Evolutionary conservation across 2,888 invertebrate genomes (phyloP), one percentile per base, ranked within the genome.

Genomic region (Poecilobothrus nobilitatus): DNA sequence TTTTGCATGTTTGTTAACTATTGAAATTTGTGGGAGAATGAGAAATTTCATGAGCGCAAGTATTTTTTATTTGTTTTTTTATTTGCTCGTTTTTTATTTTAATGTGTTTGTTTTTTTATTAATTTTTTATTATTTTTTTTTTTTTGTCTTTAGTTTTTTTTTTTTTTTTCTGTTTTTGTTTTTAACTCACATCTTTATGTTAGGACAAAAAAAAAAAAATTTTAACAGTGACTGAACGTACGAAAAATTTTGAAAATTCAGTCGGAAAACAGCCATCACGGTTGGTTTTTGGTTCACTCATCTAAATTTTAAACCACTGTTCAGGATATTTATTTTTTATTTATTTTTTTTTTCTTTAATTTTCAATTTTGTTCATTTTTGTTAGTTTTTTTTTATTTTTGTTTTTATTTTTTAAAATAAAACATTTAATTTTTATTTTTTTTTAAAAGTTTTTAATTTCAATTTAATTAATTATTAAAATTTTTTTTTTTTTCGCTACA

Each of bases 251-350:
- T 41, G 9, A 27, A 27, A 53, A 53, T 53, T 53, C 53, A 53
- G 53, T 53, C 53, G 53, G 53, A 53, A 53, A 53, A 53, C 53
- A 53, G 53, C 53, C 53, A 53, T 53, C 53, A 53, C 53, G 53
- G 53, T 53, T 53, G 53, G 53, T 53, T 53, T 53, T 53, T 53
- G 53, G 53, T 53, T 12, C 53, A 53, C 18, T 53, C 53, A 53
- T 53, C 53, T 53, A 53, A 53, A 53, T 12, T 18, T 18, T 2
- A 53, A 37, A 37, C 37, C 37, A 53, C 53, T 12, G 12, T 53
- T 53, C 53, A 53, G 53, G 53, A 53, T 6, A n/a, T 18, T 53
- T 53, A 2, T 15, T 12, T 2, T 1, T 53, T 53, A 15, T 53
- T 53, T 53, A 4, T 53, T 53, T 53, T 53, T 6, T 9, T 53